Evolutionary conservation across 2,113 vertebrate species (phyloP), one percentile per base, ranked within the genome.

Genomic region (Colaptes auratus): DNA sequence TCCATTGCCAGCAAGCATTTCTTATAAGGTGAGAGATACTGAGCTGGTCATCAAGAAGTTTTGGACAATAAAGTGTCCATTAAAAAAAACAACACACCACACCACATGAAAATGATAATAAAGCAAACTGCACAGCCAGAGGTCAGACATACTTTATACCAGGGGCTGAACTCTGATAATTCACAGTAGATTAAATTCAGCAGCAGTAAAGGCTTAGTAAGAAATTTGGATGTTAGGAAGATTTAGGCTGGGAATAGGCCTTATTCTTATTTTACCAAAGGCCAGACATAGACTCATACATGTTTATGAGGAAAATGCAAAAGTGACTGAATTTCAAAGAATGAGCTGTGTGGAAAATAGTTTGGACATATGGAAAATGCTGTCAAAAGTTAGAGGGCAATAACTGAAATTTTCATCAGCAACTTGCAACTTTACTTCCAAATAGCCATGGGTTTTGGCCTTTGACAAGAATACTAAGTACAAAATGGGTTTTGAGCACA

Each of bases 351-450:
- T 52, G 89, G 89, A 87, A 94, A 93, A 82, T 87, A 90, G 66
- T 78, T 82, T 42, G 63, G 81, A 39, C 59, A 94, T 76, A 5
- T 82, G 92, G 91, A 92, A 96, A 95, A 90, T n/a, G 80, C 86
- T 86, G 88, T 88, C 92, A 92, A 90, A 94, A 94, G 93, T 96
- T 96, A 82, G 95, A 96, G 80, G 80, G 92, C 77, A 94, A 84
- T 92, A 96, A 96, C 90, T 92, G 83, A 92, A 94, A 95, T 90
- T 95, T 94, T 93, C 86, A 86, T 92, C 94, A 89, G 90, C 48
- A 88, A 63, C 90, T 89, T 93, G 86, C 86, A 89, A 89, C 86
- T 86, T 95, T 39, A 90, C 73, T 92, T 95, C 83, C 70, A 89
- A 82, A 87, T 59, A 88, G 8, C 15, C 44, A 46, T 42, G 27